Conservation (phyloP, 2,113 vertebrate species). For the Antechinus stuartii region DNA sequence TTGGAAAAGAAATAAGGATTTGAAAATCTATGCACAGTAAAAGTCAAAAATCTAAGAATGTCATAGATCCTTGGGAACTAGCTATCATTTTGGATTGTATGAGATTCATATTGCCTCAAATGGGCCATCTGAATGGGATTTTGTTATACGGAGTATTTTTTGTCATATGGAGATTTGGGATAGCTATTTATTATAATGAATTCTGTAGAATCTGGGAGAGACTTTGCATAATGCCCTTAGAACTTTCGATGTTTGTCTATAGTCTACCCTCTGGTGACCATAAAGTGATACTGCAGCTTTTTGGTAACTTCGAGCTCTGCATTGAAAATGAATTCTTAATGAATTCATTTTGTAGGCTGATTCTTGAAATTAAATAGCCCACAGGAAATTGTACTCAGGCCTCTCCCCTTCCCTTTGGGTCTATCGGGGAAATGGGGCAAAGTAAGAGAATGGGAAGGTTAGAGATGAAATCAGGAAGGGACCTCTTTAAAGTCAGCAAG, state of each 20-base stretch:
- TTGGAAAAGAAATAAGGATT: neutral
- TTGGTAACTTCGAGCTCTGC: neutral
- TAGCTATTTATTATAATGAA: neutral
- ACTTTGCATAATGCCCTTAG: neutral
- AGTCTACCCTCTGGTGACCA: neutral
- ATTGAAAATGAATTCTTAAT: neutral
- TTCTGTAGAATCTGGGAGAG: neutral
- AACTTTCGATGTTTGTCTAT: neutral
- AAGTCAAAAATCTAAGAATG: neutral
- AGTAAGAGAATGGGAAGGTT: neutral
- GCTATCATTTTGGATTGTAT: neutral
- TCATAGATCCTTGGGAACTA: neutral
- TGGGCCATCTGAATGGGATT: neutral
- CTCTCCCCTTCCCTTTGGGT: neutral
- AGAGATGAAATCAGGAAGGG: slow-evolving; percentile 1
- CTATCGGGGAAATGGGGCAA: neutral
- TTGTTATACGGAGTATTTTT: neutral
- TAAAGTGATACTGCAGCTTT: neutral
- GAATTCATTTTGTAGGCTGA: neutral
- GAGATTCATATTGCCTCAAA: neutral
- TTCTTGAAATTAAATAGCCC: neutral
- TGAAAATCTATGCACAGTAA: neutral
- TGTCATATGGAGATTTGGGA: neutral
- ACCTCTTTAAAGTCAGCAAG: neutral
- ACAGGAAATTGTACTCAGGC: neutral